These are phyloP conservation scores for Pavo muticus DNA, from an alignment of 2,113 vertebrate genomes.

Conservation along the genomic window DNA sequence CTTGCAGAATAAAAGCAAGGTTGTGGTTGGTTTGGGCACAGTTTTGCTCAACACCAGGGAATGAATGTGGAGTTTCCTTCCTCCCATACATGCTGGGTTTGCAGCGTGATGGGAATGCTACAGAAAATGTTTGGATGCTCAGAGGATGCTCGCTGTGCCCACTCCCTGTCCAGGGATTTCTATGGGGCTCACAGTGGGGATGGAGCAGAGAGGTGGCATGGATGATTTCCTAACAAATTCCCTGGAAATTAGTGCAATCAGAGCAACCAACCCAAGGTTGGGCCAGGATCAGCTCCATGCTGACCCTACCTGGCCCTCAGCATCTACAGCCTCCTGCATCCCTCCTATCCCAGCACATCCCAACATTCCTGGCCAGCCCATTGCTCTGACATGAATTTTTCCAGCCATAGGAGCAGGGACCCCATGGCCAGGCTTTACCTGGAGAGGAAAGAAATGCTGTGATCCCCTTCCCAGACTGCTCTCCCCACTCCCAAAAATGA, in stretches of 20 bases:
- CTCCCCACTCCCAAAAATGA: accelerated
- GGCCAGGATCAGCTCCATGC: accelerated
- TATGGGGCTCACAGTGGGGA: not conserved
- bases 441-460: not conserved
- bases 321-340: not conserved
- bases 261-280: not conserved
- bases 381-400: not conserved
- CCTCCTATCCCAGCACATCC: not conserved
- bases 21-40: not conserved
- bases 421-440: not conserved
- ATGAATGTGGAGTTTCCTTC: not conserved
- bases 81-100: not conserved
- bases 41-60: accelerated
- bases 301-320: not conserved
- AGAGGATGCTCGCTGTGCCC: not conserved
- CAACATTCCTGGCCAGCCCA: accelerated
- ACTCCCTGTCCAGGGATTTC: not conserved
- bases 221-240: not conserved
- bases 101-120: not conserved
- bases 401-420: not conserved
- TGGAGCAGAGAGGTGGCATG: not conserved
- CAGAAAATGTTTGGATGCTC: not conserved
- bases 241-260: not conserved
- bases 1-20: not conserved
- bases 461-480: not conserved